Evolutionary conservation across 2,888 invertebrate genomes (phyloP).

Genomic region (Acanthacorydalis orientalis): DNA sequence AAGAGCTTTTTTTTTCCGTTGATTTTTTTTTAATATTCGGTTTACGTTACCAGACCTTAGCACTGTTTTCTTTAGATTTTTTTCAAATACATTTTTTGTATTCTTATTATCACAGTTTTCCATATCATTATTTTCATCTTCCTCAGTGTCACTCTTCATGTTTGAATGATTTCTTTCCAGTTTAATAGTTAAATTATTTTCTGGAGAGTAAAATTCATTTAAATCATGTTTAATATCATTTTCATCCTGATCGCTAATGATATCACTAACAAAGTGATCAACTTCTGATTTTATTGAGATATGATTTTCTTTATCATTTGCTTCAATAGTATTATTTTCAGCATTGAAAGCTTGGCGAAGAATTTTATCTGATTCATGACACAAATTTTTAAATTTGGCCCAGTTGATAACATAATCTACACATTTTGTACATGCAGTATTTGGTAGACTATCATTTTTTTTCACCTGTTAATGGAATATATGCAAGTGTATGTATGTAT

Average conservation of each 20-base stretch:
- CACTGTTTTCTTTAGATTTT: too few species aligned
- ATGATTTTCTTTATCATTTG: too few species aligned
- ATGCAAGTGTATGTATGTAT: too few species aligned
- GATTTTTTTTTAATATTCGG: too few species aligned
- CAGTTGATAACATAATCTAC: conserved; percentile 15
- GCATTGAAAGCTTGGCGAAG: conserved; percentile 8
- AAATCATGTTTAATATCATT: conserved; percentile 1
- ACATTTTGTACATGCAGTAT: conserved; percentile 14
- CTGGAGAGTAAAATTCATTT: neutral
- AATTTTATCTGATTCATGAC: conserved; percentile 15
- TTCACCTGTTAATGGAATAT: conserved; percentile 11
- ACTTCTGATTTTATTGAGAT: neutral
- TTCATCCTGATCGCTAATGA: conserved; percentile 4
- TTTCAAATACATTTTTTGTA: neutral
- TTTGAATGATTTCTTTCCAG: neutral
- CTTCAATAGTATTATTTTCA: neutral
- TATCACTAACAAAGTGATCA: conserved; percentile 5
- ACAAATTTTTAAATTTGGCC: conserved; percentile 15
- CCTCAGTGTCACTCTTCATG: neutral
- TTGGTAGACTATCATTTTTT: conserved; percentile 13
- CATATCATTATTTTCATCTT: neutral
- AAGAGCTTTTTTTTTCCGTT: too few species aligned
- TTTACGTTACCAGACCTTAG: too few species aligned
- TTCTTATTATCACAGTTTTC: neutral
- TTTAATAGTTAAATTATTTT: neutral